These are phyloP conservation scores for Drosophila subobscura DNA, from an alignment of 1,140 invertebrate genomes.

Conservation along the genomic window DNA sequence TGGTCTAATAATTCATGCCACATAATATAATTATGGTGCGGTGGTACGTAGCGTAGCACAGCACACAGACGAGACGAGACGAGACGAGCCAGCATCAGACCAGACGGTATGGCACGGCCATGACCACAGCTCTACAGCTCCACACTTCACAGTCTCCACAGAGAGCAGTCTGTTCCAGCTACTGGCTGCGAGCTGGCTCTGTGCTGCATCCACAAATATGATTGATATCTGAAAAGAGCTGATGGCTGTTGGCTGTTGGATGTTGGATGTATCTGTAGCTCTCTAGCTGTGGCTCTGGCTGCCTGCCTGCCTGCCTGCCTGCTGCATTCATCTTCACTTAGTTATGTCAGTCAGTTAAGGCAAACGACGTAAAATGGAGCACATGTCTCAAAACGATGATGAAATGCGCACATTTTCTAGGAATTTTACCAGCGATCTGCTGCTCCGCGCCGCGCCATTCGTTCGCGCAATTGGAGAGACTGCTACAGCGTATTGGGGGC, in stretches of 20 bases:
- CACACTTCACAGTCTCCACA: slow-evolving; percentile 30
- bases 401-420: slow-evolving; percentile 82
- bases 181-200: background rate
- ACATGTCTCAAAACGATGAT: slow-evolving; percentile 83
- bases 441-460: background rate
- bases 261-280: slow-evolving; percentile 1
- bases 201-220: slow-evolving; percentile 74
- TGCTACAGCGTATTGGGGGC: slow-evolving; percentile 64
- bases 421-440: slow-evolving; percentile 56
- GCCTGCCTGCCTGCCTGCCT: slow-evolving; percentile 16
- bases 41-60: slow-evolving; percentile 30
- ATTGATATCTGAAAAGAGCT: slow-evolving; percentile 71
- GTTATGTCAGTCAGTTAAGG: slow-evolving; percentile 82
- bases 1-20: slow-evolving; percentile 83
- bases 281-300: slow-evolving; percentile 12
- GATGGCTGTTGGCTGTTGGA: slow-evolving; percentile 30
- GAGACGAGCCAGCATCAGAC: slow-evolving; percentile 19
- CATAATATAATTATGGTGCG: slow-evolving; percentile 83
- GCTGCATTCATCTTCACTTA: slow-evolving; percentile 80
- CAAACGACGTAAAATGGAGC: slow-evolving; percentile 75
- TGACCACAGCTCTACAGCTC: slow-evolving; percentile 51
- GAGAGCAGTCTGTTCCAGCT: slow-evolving; percentile 15
- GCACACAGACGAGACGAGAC: slow-evolving; percentile 17
- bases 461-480: slow-evolving; percentile 14
- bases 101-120: slow-evolving; percentile 79